These are phyloP conservation scores for Drosophila pullipes DNA, from an alignment of 2,888 invertebrate genomes.

Conservation along the genomic window DNA sequence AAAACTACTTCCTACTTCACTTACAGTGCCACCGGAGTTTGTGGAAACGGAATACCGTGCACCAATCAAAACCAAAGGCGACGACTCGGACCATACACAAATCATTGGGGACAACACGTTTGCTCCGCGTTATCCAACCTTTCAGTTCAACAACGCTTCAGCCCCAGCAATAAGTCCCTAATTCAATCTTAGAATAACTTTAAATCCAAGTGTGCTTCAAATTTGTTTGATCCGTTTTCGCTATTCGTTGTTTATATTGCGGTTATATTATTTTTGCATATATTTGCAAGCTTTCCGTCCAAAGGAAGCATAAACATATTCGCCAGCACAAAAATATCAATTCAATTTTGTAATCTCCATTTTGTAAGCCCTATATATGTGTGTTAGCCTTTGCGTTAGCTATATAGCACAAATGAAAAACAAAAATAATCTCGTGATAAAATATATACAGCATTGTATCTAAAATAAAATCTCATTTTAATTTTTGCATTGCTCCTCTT, in stretches of 20 bases:
- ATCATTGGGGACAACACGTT: slow-evolving; percentile 86
- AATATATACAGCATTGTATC: slow-evolving; percentile 5
- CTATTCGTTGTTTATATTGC: slow-evolving; percentile 8
- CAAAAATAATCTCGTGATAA: slow-evolving; percentile 21
- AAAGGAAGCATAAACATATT: slow-evolving; percentile 51
- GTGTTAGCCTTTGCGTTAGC: neutral
- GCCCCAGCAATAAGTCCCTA: slow-evolving; percentile 85
- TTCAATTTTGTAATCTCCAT: slow-evolving; percentile 51
- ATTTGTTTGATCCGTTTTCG: slow-evolving; percentile 16
- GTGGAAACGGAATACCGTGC: slow-evolving; percentile 88
- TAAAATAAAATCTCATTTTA: slow-evolving; percentile 4
- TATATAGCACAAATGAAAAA: slow-evolving; percentile 5
- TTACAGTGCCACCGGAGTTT: slow-evolving; percentile 89
- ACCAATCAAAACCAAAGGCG: slow-evolving; percentile 88
- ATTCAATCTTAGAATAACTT: slow-evolving; percentile 14
- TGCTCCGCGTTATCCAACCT: slow-evolving; percentile 88
- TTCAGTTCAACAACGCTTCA: slow-evolving; percentile 87
- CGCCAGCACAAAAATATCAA: slow-evolving; percentile 27
- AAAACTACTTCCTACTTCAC: neutral
- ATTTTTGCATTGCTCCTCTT: neutral
- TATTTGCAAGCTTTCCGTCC: slow-evolving; percentile 55
- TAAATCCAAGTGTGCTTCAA: slow-evolving; percentile 7
- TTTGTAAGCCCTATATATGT: slow-evolving; percentile 11
- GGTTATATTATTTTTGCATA: slow-evolving; percentile 35
- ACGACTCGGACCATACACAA: slow-evolving; percentile 88